Percentiles rank a stretch among this genome's conserved stretches.
phyloP scores from a whole-genome alignment of 2,797 vertebrate genomes.

The Rhyacichthys aspro region DNA sequence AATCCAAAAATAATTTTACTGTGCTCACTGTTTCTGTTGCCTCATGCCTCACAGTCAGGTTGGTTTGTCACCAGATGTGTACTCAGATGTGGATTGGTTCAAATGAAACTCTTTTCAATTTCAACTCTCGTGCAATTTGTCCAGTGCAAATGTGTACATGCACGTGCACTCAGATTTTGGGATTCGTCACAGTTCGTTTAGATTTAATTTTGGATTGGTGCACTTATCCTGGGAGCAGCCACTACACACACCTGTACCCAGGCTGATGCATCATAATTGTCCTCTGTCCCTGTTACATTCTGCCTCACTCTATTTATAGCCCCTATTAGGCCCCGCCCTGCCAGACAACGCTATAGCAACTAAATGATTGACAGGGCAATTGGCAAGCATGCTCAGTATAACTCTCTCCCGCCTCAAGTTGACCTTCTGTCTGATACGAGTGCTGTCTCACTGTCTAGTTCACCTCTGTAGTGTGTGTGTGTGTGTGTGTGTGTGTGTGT shows the following conservation, averaged over 20 bases:
- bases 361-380: slow-evolving; percentile 66
- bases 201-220: slow-evolving; percentile 59
- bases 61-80: background rate
- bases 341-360: slow-evolving; percentile 49
- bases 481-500: slow-evolving; percentile 8
- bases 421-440: slow-evolving; percentile 63
- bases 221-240: slow-evolving; percentile 36
- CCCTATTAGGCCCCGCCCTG: slow-evolving; percentile 41
- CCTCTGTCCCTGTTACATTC: slow-evolving; percentile 54
- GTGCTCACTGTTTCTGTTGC: background rate
- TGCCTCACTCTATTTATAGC: slow-evolving; percentile 72
- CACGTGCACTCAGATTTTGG: slow-evolving; percentile 34
- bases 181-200: slow-evolving; percentile 53
- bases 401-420: slow-evolving; percentile 42
- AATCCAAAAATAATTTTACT: slow-evolving; percentile 21
- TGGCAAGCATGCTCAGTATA: slow-evolving; percentile 32
- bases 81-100: too few species aligned
- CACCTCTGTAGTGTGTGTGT: slow-evolving; percentile 22
- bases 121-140: slow-evolving; percentile 7
- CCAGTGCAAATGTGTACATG: slow-evolving; percentile 8
- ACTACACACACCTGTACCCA: slow-evolving; percentile 19
- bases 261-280: slow-evolving; percentile 57
- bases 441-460: slow-evolving; percentile 40
- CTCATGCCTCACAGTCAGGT: background rate
- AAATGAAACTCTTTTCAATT: background rate